Evolutionary conservation across 2,113 vertebrate genomes (phyloP).

Genomic region (Spermophilus dauricus): DNA sequence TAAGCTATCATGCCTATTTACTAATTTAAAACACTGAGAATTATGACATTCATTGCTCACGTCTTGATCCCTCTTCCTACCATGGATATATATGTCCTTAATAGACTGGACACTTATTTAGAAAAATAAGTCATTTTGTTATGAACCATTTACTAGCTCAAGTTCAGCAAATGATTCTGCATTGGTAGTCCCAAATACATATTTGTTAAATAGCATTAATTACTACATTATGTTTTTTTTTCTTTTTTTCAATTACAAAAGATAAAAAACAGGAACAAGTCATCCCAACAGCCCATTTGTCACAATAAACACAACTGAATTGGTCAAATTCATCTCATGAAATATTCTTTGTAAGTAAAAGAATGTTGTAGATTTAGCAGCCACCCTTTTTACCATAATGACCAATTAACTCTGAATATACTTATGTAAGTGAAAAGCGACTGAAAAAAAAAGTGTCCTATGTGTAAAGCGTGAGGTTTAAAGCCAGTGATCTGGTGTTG

Average conservation of each 20-base stretch:
- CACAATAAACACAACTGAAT: not conserved
- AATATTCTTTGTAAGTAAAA: not conserved
- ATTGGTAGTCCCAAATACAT: not conserved
- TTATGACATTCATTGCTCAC: not conserved
- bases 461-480: not conserved
- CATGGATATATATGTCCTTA: not conserved
- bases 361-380: not conserved
- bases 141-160: not conserved
- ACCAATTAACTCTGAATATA: not conserved
- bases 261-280: not conserved
- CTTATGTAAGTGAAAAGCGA: not conserved
- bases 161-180: not conserved
- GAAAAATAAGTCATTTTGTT: not conserved
- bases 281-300: not conserved
- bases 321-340: not conserved
- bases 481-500: not conserved
- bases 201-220: conserved; percentile 14
- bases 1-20: not conserved
- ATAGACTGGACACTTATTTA: not conserved
- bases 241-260: not conserved
- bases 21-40: not conserved
- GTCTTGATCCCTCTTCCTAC: not conserved
- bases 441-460: too few species aligned
- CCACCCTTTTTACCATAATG: not conserved
- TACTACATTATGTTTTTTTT: not conserved